These are phyloP conservation scores for Echinarachnius parma DNA, from an alignment of 53 echinoderm and acorn worm genomes.

Conservation along the genomic window DNA sequence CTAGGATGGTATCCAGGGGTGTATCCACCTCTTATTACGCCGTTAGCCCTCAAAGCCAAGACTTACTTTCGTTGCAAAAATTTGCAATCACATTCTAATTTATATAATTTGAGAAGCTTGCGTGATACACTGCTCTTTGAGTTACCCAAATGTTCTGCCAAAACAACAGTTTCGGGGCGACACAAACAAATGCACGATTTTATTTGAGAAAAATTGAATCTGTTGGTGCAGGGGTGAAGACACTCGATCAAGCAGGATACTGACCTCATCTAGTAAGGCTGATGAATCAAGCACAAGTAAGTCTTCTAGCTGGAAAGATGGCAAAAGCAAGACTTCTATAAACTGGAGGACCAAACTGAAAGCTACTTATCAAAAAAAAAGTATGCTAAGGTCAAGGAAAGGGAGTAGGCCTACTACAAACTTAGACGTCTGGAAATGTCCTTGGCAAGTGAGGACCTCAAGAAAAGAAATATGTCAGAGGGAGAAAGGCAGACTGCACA, in stretches of 20 bases:
- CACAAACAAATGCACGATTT: neutral
- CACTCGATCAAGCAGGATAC: neutral
- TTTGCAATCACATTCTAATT: neutral
- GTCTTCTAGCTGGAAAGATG: neutral
- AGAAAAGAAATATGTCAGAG: neutral
- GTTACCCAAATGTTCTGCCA: no score
- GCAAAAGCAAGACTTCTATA: neutral
- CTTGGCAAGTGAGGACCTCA: neutral
- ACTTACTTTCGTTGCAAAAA: neutral
- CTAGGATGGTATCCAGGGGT: no score
- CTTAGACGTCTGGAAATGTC: neutral
- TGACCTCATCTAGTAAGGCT: neutral
- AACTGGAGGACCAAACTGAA: neutral
- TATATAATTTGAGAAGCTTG: no score
- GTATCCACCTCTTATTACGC: no score
- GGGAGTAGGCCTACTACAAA: neutral
- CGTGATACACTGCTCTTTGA: no score
- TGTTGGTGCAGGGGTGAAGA: neutral
- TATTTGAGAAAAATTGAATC: neutral
- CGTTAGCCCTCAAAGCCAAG: no score
- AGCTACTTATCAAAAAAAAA: neutral
- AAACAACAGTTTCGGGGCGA: neutral
- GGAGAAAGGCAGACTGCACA: neutral
- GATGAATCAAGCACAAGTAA: neutral
- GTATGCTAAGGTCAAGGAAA: neutral